Base-by-base conservation (phyloP, 2,888 invertebrate genomes). In the Polydrusus pterygomalis region DNA sequence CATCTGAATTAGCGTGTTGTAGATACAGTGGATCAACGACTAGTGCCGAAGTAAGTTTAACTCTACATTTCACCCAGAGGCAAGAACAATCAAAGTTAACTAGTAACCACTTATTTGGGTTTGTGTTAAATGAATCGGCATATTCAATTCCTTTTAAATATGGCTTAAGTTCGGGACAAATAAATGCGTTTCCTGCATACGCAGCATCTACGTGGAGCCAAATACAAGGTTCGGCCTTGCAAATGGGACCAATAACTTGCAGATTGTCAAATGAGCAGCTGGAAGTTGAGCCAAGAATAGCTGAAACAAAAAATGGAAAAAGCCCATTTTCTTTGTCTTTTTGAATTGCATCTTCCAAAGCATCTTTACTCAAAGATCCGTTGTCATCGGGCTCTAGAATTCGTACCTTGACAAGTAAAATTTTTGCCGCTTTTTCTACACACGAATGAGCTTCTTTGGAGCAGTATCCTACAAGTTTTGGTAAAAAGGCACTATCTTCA, bases 151-250 rank as follows among this genome's bases (percentile, higher is more conserved):
- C 93, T 5, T 89, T 88, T 83, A 92, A 89, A 58, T 91, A 88
- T 0, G 90, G 88, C 76, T 94, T 90, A 86, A 95, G 91, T 87
- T 96, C 96, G 0, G 96, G 96, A 82, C 96, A 93, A 76, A 97
- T 95, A 83, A 97, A 93, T 0, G 94, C 93, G 82, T 93, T 95
- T 2, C 97, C 97, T 0, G 95, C 96, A 84, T 96, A 97, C 0
- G 96, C 96, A 0, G 93, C 96, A 86, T 96, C 96, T 1, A 96
- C 94, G 86, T 96, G 96, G 30, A 96, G 89, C 96, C 96, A 97
- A n/a, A 94, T 89, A 67, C 89, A 89, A 0, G 92, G 90, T 79
- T 89, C 87, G 0, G 87, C 87, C 72, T 89, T 89, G 80, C 93
- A 92, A 1, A 96, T 90, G 17, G 93, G 93, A 1, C 96, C 93